Conservation (phyloP, 2,797 vertebrate genomes). For the Gymnocypris eckloni region DNA sequence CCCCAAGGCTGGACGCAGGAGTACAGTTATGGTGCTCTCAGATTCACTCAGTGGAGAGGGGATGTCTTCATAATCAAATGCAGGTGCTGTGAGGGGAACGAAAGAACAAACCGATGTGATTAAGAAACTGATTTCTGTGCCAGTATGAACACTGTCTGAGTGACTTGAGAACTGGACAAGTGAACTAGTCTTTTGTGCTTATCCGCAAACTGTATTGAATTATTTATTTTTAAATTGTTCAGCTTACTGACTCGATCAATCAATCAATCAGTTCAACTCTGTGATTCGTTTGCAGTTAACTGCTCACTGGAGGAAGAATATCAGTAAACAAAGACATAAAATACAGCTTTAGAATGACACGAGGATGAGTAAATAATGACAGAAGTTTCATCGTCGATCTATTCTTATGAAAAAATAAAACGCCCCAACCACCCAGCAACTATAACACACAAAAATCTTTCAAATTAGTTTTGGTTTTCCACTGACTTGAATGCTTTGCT, state of each 20-base stretch:
- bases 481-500: not conserved
- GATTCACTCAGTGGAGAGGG: conserved; percentile 91
- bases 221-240: not conserved
- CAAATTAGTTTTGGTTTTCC: conserved; percentile 28
- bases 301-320: not conserved
- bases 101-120: not conserved
- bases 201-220: not conserved
- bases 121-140: not conserved
- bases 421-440: conserved; percentile 42
- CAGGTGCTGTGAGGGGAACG: conserved; percentile 79
- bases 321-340: not conserved
- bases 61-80: conserved; percentile 93
- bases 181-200: not conserved
- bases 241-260: not conserved
- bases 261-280: not conserved
- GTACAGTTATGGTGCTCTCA: conserved; percentile 93
- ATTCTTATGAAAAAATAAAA: not conserved
- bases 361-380: conserved; percentile 4
- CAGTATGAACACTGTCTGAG: not conserved
- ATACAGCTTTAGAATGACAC: not conserved
- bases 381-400: not conserved
- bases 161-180: not conserved
- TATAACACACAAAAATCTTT: conserved; percentile 29
- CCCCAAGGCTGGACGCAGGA: conserved; percentile 91
- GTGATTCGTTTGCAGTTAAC: not conserved